Base-by-base conservation (phyloP, 2,888 invertebrate species). In the Troglohyphantes excavatus region DNA sequence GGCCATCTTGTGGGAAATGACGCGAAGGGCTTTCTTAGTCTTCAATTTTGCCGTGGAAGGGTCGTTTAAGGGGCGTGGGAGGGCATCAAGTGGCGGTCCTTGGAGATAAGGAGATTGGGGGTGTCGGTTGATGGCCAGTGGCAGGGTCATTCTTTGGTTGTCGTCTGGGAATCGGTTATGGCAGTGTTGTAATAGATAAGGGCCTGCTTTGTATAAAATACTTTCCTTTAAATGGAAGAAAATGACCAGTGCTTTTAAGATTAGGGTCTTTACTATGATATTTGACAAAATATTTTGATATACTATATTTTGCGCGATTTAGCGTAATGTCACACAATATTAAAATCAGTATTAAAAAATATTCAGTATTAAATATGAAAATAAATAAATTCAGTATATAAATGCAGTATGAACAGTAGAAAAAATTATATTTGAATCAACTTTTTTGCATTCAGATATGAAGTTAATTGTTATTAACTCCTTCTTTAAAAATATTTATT, bases 1-100 rank as follows among this genome's bases (percentile, higher is more conserved):
- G 13, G 19, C 29, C 9, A 2, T 21, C 21, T 76, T 76, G 26
- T 29, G 75, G 73, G 13, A 61, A 46, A 76, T 76, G 75, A 76
- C 61, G 61, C 29, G 59, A 53, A 26, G n/a, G n/a, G 17, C 17
- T 33, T 17, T 53, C n/a, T 46, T 70, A 23, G 46, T 72, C 72
- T 72, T 43, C n/a, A 23, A n/a, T n/a, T 72, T n/a, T 27, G 72
- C 17, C 19, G 27, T 61, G 23, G 19, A 1, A 9, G 21, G 63
- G 53, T 17, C 53, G 53, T 53, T 53, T 17, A 1, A 53, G n/a
- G 53, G 53, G n/a, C 17, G 2, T 17, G 17, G 53, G 13, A 3
- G 9, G 53, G 17, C 53, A 53, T 53, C 53, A 53, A 53, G 17
- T 53, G 53, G 53, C 5, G 53, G 13, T 53, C 5, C 53, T 53